phyloP scores from a whole-genome alignment of 2,797 vertebrate species.

The Liparis tanakae region DNA sequence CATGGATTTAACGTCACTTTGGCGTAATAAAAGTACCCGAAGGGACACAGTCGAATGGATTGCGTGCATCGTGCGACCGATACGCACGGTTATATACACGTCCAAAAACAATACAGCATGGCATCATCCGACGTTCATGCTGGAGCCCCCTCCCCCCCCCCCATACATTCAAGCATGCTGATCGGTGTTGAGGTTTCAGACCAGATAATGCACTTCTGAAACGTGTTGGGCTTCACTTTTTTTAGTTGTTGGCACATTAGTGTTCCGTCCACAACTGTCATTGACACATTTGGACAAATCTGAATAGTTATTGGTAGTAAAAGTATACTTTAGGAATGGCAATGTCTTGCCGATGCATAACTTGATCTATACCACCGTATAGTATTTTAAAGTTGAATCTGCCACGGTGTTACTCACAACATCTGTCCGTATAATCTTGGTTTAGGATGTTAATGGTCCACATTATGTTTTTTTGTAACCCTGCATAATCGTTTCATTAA shows the following conservation, averaged over 20 bases:
- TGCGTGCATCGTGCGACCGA: too few relatives aligned
- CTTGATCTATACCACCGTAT: too few relatives aligned
- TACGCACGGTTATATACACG: rapidly evolving
- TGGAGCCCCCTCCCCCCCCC: background rate
- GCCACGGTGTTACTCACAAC: background rate
- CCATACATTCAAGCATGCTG: background rate
- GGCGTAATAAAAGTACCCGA: background rate
- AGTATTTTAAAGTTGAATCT: too few relatives aligned
- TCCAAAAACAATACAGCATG: background rate
- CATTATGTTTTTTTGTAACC: slow-evolving; percentile 39
- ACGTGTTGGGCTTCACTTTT: background rate
- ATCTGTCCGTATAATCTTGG: background rate
- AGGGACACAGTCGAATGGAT: background rate
- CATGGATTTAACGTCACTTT: slow-evolving; percentile 1
- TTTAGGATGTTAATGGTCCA: slow-evolving; percentile 2
- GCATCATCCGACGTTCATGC: background rate
- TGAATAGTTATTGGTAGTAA: background rate
- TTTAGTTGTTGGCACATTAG: background rate
- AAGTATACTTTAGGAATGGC: background rate
- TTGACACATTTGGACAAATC: background rate
- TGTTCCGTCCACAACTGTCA: background rate
- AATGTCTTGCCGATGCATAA: too few relatives aligned
- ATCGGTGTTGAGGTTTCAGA: background rate
- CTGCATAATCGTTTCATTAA: slow-evolving; percentile 52
- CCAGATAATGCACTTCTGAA: background rate